phyloP scores from a whole-genome alignment of 2,113 vertebrate species.

The Malurus elegans region DNA sequence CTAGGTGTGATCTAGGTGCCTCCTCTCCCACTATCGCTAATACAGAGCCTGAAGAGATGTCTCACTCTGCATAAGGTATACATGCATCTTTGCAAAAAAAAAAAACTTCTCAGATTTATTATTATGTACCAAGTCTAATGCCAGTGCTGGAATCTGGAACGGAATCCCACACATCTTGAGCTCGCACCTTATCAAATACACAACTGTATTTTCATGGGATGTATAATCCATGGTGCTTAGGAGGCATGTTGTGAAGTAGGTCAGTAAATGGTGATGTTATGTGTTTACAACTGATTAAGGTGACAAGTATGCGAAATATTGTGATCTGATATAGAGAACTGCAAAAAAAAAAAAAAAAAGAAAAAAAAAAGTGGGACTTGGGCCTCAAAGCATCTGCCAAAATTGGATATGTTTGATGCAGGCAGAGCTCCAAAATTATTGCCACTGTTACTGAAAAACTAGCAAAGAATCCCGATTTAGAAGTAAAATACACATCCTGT shows the following conservation, averaged over 20 bases:
- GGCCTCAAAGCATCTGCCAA: neutral
- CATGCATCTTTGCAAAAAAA: accelerated
- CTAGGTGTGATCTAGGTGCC: neutral
- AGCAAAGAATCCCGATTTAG: neutral
- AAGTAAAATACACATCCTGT: neutral
- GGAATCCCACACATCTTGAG: neutral
- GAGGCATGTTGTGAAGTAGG: neutral
- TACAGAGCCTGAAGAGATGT: neutral
- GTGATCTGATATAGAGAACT: neutral
- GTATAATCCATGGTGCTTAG: neutral
- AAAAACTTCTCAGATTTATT: neutral
- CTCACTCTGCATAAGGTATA: neutral
- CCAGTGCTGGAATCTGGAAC: neutral
- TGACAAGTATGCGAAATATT: neutral
- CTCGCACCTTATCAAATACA: neutral
- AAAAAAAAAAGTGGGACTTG: neutral
- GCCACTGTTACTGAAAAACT: neutral
- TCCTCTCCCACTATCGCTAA: neutral
- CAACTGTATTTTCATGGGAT: neutral
- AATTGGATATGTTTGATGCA: neutral
- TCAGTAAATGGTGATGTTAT: neutral
- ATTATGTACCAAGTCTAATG: neutral
- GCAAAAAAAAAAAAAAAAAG: neutral
- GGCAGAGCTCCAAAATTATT: neutral
- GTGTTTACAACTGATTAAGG: neutral